A percentile compares a stretch with the other conserved stretches of the same genome.
These are phyloP conservation scores for Campoplex nolae DNA, from an alignment of 2,888 invertebrate genomes.

Conservation along the genomic window DNA sequence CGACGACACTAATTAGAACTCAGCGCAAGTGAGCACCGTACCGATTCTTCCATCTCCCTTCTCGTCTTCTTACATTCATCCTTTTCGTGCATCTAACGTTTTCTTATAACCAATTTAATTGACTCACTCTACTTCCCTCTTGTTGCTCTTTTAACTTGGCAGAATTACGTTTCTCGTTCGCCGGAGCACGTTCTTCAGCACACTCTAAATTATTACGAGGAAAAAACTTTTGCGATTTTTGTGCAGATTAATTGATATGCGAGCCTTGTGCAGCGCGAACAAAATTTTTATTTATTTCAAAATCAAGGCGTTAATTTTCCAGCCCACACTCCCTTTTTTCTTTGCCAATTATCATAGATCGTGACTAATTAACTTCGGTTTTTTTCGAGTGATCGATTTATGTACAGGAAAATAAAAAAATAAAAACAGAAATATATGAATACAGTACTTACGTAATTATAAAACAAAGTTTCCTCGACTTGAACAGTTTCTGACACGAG, in stretches of 20 bases:
- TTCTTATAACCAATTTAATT: slow-evolving; percentile 64
- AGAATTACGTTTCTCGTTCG: slow-evolving; percentile 22
- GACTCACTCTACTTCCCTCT: slow-evolving; percentile 56
- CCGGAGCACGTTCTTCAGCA: background rate
- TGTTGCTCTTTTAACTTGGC: slow-evolving; percentile 34
- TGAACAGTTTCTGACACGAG: slow-evolving; percentile 45
- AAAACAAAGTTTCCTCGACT: background rate
- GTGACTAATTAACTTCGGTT: background rate
- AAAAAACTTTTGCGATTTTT: background rate
- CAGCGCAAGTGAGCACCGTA: slow-evolving; percentile 49
- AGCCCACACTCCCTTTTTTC: background rate
- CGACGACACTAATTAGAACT: slow-evolving; percentile 71
- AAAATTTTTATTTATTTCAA: background rate
- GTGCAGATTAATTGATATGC: background rate
- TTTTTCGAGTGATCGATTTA: background rate
- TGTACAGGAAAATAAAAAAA: background rate
- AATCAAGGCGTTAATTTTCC: background rate
- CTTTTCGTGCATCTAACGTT: slow-evolving; percentile 35
- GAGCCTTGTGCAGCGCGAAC: background rate
- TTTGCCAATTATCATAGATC: slow-evolving; percentile 8
- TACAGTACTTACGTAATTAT: background rate
- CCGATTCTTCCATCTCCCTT: slow-evolving; percentile 46
- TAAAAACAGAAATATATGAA: background rate
- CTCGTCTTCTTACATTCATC: slow-evolving; percentile 28
- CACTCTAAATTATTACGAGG: slow-evolving; percentile 24